Evolutionary conservation across 64 coral and sea anemone species (phyloP).

Genomic region (Astreopora myriophthalma): DNA sequence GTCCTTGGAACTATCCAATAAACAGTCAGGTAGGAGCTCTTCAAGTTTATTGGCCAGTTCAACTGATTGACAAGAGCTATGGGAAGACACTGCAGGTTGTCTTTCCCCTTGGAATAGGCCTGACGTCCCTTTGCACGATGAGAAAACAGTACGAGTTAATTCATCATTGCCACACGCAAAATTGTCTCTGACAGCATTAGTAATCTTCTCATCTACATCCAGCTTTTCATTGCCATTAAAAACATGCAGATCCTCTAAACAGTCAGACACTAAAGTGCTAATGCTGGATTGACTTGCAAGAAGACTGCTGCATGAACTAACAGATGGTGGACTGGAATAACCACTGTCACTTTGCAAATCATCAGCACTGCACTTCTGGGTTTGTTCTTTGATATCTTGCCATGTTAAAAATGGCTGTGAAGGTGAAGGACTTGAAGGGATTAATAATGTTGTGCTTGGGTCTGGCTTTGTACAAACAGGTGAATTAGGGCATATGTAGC

Average conservation of each 20-base stretch:
- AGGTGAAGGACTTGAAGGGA: background rate
- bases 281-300: background rate
- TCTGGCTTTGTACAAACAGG: background rate
- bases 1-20: background rate
- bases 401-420: constrained; percentile 40
- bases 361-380: background rate
- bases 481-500: background rate
- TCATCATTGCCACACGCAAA: background rate
- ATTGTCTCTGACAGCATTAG: background rate
- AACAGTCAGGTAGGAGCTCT: constrained; percentile 51
- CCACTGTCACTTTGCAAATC: constrained; percentile 87
- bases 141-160: background rate
- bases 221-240: background rate
- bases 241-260: background rate
- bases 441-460: background rate
- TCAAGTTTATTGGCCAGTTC: constrained; percentile 49
- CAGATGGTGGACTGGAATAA: constrained; percentile 86
- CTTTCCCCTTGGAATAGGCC: background rate
- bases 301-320: constrained; percentile 69
- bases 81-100: too few species aligned
- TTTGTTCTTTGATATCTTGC: constrained; percentile 70
- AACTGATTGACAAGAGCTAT: background rate
- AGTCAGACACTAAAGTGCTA: background rate
- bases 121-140: background rate
- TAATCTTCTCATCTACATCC: background rate